Evolutionary conservation across 1,140 invertebrate species (phyloP), one percentile per base, ranked within the genome.

Genomic region (Drosophila santomea): DNA sequence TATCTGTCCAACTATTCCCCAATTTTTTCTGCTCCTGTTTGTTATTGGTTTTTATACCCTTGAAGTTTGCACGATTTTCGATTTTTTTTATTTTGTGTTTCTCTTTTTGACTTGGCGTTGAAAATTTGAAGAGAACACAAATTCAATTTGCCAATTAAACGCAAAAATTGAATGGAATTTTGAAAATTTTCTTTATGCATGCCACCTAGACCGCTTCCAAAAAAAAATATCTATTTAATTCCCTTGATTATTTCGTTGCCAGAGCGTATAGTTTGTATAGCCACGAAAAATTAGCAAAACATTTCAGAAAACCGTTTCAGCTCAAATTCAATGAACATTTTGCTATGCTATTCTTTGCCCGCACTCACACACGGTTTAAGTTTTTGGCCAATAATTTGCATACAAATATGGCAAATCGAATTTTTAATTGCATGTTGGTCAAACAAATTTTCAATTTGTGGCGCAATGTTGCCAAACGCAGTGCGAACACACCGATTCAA

Each of bases 11-110:
- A 12, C 38, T 57, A 54, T 57, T 23, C 35, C 38, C 61, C 51
- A 35, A 38, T 47, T 28, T 56, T 20, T 74, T 36, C 32, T 38
- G 54, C 12, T 50, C 20, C 43, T 36, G 28, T 51, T 51, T 35
- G 48, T 35, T 50, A 20, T 73, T 17, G 36, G 39, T 63, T 54
- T 32, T 15, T 50, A 56, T 55, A 68, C 32, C 28, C 12, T 51
- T 61, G 43, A 32, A 80, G 59, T 85, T 82, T 88, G 82, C 83
- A 86, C 74, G 82, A 68, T 56, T 86, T 56, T 12, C n/a, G 17
- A 66, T 67, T 69, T 80, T 39, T 20, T 20, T 20, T 17, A 1
- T 17, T 20, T 72, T 44, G 51, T 51, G 25, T 74, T 74, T 57
- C 28, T 36, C 35, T 17, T 54, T 75, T 17, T 20, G 25, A 55